These are phyloP conservation scores for Corythornis madagascariensis DNA, from an alignment of 2,113 vertebrate genomes.

Conservation along the genomic window DNA sequence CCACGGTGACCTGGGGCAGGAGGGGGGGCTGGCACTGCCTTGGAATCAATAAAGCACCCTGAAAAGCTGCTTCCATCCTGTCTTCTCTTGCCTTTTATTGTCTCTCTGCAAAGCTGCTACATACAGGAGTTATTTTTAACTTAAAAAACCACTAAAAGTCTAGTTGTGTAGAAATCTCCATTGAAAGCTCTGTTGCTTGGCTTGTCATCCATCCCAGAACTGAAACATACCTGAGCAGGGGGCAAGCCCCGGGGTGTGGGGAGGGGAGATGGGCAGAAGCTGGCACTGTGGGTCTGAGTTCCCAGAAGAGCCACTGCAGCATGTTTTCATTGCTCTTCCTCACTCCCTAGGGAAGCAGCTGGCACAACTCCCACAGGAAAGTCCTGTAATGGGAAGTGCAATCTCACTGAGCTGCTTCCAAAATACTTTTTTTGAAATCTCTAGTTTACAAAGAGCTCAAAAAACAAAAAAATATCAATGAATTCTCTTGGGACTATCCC, in stretches of 20 bases:
- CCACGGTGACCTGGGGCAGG: background rate
- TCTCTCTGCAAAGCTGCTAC: background rate
- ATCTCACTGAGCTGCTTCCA: background rate
- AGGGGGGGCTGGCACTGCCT: background rate
- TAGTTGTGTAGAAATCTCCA: too few species aligned
- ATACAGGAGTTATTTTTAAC: too few species aligned
- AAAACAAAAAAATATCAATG: too few species aligned
- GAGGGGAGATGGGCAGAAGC: background rate
- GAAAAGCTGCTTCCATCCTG: background rate
- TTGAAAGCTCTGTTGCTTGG: background rate
- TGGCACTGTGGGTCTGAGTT: background rate
- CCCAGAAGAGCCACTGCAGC: background rate
- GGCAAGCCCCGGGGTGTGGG: too few species aligned
- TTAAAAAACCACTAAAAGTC: too few species aligned
- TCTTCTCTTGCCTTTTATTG: background rate
- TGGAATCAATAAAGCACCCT: slow-evolving; percentile 63
- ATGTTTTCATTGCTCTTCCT: background rate
- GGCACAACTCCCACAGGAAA: background rate
- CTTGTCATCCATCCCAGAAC: background rate
- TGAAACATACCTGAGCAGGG: background rate
- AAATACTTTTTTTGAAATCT: background rate
- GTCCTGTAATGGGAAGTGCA: background rate
- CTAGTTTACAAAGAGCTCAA: background rate
- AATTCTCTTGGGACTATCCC: too few species aligned
- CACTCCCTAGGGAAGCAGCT: background rate